Base-by-base conservation (phyloP, 2,797 vertebrate genomes). In the Peromyscus eremicus region DNA sequence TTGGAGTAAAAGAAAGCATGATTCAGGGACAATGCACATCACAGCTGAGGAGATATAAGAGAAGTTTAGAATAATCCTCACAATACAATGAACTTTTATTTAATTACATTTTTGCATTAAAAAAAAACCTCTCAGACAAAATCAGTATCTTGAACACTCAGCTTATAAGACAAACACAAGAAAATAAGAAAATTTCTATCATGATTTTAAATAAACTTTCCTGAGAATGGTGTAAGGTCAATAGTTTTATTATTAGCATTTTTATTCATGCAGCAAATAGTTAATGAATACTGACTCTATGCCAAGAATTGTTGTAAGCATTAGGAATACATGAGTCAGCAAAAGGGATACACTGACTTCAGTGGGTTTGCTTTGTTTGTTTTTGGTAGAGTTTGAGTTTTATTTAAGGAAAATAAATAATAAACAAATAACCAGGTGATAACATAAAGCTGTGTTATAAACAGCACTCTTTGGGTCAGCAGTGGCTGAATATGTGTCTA, bases 241-340 rank as follows among this genome's bases (percentile, higher is more conserved):
- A 34, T 40, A 68, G 16, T 94, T 40, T 8, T 73, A 82, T 25
- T 46, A 76, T 2, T 94, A 43, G 27, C 34, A 88, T 89, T 96
- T 96, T 90, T 46, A 90, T 77, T 90, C 52, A 93, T 77, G 55
- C 32, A 80, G 85, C 29, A 90, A 90, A 71, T 87, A 55, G 29
- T 81, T 92, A 66, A 40, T 60, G 64, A 92, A 14, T 12, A 92
- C 60, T 6, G 32, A 70, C 46, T 92, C 37, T 2, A 75, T 64
- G 55, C 5, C 23, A 85, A 29, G 1, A 7, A 46, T 62, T 84
- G 2, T 80, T 55, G 66, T 82, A 77, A 11, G 52, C 49, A n/a
- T 6, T 91, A 32, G 29, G 13, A 23, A 87, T 25, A 49, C 21
- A 89, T n/a, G n/a, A 92, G 3, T 75, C 23, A 96, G 27, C 13